These are phyloP conservation scores for Sardinella longiceps DNA, from an alignment of 2,797 vertebrate species.

Conservation along the genomic window DNA sequence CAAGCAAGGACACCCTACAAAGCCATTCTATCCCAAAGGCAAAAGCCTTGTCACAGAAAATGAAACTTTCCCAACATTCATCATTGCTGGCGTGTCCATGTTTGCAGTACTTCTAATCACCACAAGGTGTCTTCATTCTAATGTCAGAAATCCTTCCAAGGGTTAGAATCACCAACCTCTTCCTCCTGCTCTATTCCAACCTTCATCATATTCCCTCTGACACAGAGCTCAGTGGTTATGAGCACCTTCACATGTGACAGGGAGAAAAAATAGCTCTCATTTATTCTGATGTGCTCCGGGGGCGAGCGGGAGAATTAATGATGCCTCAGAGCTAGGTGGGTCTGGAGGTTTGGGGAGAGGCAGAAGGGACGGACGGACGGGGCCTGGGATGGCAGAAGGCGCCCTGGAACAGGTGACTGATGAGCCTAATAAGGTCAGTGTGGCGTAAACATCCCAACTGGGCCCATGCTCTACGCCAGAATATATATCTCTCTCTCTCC, in stretches of 20 bases:
- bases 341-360: background rate
- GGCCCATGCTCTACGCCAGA: background rate
- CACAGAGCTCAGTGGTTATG: background rate
- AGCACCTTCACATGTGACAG: background rate
- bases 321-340: background rate
- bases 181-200: background rate
- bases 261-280: too few relatives aligned
- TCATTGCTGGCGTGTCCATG: background rate
- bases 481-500: too few relatives aligned
- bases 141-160: background rate
- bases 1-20: too few relatives aligned
- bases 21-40: too few relatives aligned
- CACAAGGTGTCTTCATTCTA: conserved; percentile 11
- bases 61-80: background rate
- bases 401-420: background rate
- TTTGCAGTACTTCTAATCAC: background rate
- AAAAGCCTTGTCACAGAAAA: too few relatives aligned
- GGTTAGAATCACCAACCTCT: background rate
- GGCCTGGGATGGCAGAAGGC: background rate
- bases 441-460: conserved; percentile 9
- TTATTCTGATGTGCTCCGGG: background rate
- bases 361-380: background rate
- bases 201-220: background rate
- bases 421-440: conserved; percentile 9
- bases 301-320: background rate